Conservation (phyloP, 2,888 invertebrate genomes). For the Euzophera pinguis region DNA sequence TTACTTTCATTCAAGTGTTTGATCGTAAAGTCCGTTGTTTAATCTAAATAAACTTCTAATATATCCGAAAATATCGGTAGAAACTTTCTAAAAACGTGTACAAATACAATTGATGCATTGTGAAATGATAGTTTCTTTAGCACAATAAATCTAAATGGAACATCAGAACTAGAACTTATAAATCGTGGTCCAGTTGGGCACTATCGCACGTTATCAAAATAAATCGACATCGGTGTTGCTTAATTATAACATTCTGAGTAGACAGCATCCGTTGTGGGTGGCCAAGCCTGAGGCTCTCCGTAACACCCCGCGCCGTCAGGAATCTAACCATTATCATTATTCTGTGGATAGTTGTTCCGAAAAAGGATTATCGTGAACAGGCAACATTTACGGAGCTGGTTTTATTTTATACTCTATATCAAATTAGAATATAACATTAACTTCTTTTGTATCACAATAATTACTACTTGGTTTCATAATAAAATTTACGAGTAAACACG, state of each 20-base stretch:
- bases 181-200: constrained; percentile 36
- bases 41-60: no score
- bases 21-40: no score
- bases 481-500: constrained; percentile 17
- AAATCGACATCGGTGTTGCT: constrained; percentile 49
- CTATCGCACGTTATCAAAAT: constrained; percentile 53
- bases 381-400: constrained; percentile 31
- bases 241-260: constrained; percentile 54
- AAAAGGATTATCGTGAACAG: constrained; percentile 38
- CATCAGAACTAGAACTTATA: constrained; percentile 29
- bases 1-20: no score
- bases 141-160: constrained; percentile 34
- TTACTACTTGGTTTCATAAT: background rate
- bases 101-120: background rate
- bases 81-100: background rate
- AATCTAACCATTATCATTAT: constrained; percentile 54
- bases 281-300: constrained; percentile 44
- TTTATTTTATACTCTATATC: constrained; percentile 16
- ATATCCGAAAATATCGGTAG: no score
- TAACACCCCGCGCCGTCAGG: constrained; percentile 36
- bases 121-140: constrained; percentile 19
- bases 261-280: constrained; percentile 52
- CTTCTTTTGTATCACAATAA: background rate
- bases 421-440: constrained; percentile 19
- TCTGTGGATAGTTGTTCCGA: constrained; percentile 44